Conservation (phyloP, 2,888 invertebrate genomes). For the Rhagium mordax region DNA sequence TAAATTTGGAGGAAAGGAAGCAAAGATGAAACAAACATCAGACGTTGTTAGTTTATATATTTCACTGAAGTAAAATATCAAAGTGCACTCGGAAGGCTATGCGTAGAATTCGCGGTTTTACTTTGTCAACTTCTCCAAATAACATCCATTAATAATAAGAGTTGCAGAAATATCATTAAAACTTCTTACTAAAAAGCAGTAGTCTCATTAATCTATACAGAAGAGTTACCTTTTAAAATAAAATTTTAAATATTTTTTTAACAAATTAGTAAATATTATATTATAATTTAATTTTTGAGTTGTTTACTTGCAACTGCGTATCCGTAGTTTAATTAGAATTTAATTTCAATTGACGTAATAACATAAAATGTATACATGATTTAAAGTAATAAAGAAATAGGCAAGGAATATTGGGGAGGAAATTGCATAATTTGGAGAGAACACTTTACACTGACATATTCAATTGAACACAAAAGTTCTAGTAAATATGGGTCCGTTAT, state of each 20-base stretch:
- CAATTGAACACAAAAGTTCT: no score
- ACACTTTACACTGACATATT: no score
- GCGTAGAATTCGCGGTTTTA: neutral
- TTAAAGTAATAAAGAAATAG: no score
- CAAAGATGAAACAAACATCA: neutral
- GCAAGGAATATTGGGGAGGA: no score
- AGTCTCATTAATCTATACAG: neutral
- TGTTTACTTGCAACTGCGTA: no score
- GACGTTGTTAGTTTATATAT: neutral
- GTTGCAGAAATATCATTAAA: neutral
- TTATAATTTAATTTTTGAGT: neutral
- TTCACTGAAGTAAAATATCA: neutral
- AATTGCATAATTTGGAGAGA: no score
- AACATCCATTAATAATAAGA: neutral
- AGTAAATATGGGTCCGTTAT: no score
- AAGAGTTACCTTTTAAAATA: neutral
- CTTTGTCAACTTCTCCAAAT: neutral
- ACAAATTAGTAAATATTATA: neutral
- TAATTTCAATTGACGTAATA: no score
- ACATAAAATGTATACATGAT: no score
- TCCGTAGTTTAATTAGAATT: no score
- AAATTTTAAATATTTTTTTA: neutral
- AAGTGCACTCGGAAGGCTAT: neutral
- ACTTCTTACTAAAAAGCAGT: neutral
- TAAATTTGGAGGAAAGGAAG: neutral